Base-by-base conservation (phyloP, 2,888 invertebrate species). In the Auanema sp. region DNA sequence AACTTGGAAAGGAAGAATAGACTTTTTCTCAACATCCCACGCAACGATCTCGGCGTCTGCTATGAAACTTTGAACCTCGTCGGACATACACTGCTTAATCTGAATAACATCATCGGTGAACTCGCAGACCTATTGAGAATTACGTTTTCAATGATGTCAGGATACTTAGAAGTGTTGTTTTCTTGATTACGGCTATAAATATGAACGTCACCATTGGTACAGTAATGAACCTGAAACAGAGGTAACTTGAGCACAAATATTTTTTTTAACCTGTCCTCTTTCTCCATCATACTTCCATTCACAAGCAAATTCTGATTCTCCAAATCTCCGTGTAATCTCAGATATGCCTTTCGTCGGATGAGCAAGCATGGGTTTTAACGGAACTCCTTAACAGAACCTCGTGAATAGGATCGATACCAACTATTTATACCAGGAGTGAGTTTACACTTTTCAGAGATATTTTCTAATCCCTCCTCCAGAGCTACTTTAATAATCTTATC, bases 241-340 rank as follows among this genome's bases (percentile, higher is more conserved):
- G 33, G 33, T 53, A 23, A 23, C 14, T 5, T 51, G 16, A 10
- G 16, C 10, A 50, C 8, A 11, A 21, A 10, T n/a, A 50, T 11
- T 66, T 50, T 21, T 16, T 16, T n/a, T 33, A 25, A 92, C 90
- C 88, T 95, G 97, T 0, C 96, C 97, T 78, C 98, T 88, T 87
- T 98, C 98, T 0, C 98, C 98, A 85, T 99, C 98, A 85, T 99
- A 98, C 85, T 98, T 98, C 89, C 91, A 99, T 86, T 99, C 98
- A 85, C 97, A 97, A 0, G 96, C 96, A 85, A 99, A 97, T 79
- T 89, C 89, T 70, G 91, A 88, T 43, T 84, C 81, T 65, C 92
- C 92, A 85, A 93, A 92, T 80, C 92, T 56, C 12, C 68, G 60
- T 64, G 78, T 77, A 40, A 81, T 77, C 53, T 83, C 83, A 18